Base-by-base conservation (phyloP, 2,113 vertebrate genomes). In the Choloepus hoffmanni region DNA sequence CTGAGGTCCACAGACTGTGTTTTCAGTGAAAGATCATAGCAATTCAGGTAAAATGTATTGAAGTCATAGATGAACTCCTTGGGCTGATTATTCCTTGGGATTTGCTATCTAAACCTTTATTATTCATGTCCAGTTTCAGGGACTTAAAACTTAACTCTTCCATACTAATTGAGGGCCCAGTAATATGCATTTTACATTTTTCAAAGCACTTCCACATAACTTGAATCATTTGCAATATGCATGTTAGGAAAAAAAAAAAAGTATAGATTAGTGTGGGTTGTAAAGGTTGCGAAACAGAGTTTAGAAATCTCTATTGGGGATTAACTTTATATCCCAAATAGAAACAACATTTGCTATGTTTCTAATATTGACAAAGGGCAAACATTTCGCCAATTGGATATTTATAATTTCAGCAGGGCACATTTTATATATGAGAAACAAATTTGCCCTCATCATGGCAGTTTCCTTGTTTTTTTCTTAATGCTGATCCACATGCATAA, bases 11-110 rank as follows among this genome's bases (percentile, higher is more conserved):
- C 65, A 63, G 65, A 33, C 55, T 78, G 14, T 90, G 73, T 89
- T 79, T 93, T 96, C 77, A 84, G 83, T 21, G 63, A 85, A 95
- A 90, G 86, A 92, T 95, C 96, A 95, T 93, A 85, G 89, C 33
- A 68, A 74, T 83, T 60, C 48, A 65, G 67, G 30, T 58, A 65
- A 63, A 95, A 93, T 90, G 40, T 85, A 86, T 62, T 83, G 67
- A 89, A 67, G 88, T 53, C 30, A 77, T 92, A 88, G 53, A 93
- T 97, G 67, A 94, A 72, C 8, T 58, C 33, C 70, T 90, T 58
- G 43, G 90, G 70, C 53, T 79, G 76, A 83, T 92, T 88, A 89
- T 91, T 94, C 45, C 33, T 73, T 72, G n/a, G 62, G 60, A 88
- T 79, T 92, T 86, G 23, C 23, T 79, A 77, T 63, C 43, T 89